These are phyloP conservation scores for Microchirus variegatus DNA, from an alignment of 2,797 vertebrate genomes.

Conservation along the genomic window DNA sequence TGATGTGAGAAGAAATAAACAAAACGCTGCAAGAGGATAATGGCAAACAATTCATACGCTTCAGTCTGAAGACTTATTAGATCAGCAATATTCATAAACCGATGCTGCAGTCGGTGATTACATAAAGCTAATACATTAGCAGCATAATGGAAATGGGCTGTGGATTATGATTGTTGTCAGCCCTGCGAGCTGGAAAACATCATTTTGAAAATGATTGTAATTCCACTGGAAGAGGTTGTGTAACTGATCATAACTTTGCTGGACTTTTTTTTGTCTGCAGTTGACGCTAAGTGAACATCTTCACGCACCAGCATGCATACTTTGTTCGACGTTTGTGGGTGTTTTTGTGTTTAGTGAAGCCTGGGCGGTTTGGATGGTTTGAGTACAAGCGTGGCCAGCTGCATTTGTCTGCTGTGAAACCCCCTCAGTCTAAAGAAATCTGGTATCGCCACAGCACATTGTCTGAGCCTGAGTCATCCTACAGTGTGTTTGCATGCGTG, in stretches of 20 bases:
- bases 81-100: conserved; percentile 34
- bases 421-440: conserved; percentile 40
- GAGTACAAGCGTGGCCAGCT: conserved; percentile 63
- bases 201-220: not conserved
- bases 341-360: conserved; percentile 59
- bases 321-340: conserved; percentile 4
- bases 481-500: conserved; percentile 29
- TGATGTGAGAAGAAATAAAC: conserved; percentile 16
- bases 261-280: conserved; percentile 9
- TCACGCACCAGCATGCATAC: conserved; percentile 5
- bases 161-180: not conserved
- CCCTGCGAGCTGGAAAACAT: not conserved
- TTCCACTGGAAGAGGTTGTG: conserved; percentile 1
- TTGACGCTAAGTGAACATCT: conserved; percentile 27
- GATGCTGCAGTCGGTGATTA: not conserved
- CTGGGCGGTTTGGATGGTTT: conserved; percentile 26
- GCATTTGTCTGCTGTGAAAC: conserved; percentile 62
- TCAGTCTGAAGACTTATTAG: conserved; percentile 22
- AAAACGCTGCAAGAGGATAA: conserved; percentile 10
- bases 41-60: conserved; percentile 14
- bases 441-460: conserved; percentile 58
- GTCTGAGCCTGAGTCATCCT: conserved; percentile 50
- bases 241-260: not conserved
- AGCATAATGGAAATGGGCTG: conserved; percentile 2
- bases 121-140: not conserved